Evolutionary conservation across 1,140 invertebrate species (phyloP).

Genomic region (Matsumurasca onukii): DNA sequence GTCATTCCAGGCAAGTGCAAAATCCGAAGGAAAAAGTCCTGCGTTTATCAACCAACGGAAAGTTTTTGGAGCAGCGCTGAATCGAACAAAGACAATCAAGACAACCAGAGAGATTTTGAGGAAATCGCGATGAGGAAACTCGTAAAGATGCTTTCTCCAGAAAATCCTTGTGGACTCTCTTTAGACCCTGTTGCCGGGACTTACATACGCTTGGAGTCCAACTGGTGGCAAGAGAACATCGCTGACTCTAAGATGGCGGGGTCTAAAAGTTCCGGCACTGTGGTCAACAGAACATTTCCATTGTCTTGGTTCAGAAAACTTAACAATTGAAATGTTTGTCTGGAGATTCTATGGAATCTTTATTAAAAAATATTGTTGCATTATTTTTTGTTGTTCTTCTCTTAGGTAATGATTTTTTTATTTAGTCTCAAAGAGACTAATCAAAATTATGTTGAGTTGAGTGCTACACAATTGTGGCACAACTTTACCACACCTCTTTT

Average conservation of each 20-base stretch:
- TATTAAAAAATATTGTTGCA: too few species aligned
- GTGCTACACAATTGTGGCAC: too few species aligned
- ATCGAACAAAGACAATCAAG: constrained; percentile 19
- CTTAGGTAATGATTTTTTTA: too few species aligned
- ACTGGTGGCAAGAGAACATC: constrained; percentile 16
- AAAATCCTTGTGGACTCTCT: neutral
- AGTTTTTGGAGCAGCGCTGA: neutral
- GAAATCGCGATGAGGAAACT: constrained; percentile 13
- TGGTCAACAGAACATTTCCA: constrained; percentile 7
- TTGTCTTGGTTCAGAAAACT: constrained; percentile 13
- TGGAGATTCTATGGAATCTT: too few species aligned
- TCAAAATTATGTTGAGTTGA: too few species aligned
- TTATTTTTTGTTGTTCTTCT: too few species aligned
- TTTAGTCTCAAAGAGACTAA: too few species aligned
- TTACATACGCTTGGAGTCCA: neutral
- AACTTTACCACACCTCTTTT: too few species aligned
- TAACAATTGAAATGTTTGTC: neutral
- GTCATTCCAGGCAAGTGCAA: neutral
- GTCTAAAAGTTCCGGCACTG: neutral
- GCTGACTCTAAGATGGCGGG: neutral
- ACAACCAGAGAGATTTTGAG: constrained; percentile 21
- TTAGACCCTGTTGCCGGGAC: neutral
- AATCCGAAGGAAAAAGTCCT: neutral
- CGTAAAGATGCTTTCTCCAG: constrained; percentile 5
- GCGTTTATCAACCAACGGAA: neutral